Evolutionary conservation across 2,113 vertebrate species (phyloP).

Genomic region (Tursiops truncatus): DNA sequence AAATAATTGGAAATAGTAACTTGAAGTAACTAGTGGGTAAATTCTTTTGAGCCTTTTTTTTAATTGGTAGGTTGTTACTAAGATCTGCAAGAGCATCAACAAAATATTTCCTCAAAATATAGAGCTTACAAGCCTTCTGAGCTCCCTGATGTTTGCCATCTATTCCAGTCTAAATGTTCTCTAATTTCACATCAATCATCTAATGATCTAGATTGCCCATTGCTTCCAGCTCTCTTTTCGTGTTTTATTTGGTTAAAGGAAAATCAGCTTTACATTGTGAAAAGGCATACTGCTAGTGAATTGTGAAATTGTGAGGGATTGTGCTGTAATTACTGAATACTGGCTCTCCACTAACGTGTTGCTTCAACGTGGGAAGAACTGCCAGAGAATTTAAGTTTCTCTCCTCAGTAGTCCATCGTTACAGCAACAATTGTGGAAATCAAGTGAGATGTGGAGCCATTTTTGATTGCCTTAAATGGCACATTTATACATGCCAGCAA

Average conservation of each 20-base stretch:
- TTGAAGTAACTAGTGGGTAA: constrained; percentile 12
- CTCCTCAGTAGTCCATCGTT: constrained; percentile 60
- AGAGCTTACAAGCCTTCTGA: constrained; percentile 13
- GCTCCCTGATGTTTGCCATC: constrained; percentile 53
- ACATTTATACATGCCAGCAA: constrained; percentile 69
- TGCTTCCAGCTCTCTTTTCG: constrained; percentile 64
- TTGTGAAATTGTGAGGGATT: constrained; percentile 67
- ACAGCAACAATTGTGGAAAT: constrained; percentile 74
- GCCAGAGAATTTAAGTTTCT: constrained; percentile 73
- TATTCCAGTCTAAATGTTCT: constrained; percentile 44
- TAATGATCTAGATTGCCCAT: constrained; percentile 72
- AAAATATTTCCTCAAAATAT: constrained; percentile 46
- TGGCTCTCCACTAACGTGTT: constrained; percentile 60
- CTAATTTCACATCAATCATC: constrained; percentile 71
- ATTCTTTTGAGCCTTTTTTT: not conserved
- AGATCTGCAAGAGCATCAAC: constrained; percentile 8
- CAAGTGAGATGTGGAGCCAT: constrained; percentile 71
- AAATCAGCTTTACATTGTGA: constrained; percentile 79
- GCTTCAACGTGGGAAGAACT: constrained; percentile 52
- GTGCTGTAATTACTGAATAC: constrained; percentile 70
- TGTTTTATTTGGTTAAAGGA: constrained; percentile 74
- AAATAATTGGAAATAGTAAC: constrained; percentile 29
- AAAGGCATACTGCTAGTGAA: constrained; percentile 68
- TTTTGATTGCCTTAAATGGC: constrained; percentile 74
- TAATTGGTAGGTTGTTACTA: constrained; percentile 5